These are phyloP conservation scores for Drepana falcataria DNA, from an alignment of 2,888 invertebrate species.

Conservation along the genomic window DNA sequence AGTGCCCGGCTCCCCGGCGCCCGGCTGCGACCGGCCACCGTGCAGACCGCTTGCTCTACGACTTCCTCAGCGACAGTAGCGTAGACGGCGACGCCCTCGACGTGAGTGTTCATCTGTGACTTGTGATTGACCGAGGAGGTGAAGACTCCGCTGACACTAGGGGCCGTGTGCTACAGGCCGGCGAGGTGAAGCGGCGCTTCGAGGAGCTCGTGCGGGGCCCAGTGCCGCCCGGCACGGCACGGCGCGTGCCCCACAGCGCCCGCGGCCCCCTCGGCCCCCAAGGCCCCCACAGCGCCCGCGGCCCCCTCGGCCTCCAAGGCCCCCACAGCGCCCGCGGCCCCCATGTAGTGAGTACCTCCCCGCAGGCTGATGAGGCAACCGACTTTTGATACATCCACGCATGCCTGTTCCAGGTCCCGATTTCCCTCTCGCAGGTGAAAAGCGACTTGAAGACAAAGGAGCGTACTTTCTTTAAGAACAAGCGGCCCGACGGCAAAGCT, in stretches of 20 bases:
- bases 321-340: not conserved
- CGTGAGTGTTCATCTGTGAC: slow-evolving; percentile 2
- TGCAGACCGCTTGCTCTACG: slow-evolving; percentile 5
- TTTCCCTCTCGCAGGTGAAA: slow-evolving; percentile 23
- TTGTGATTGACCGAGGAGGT: not conserved
- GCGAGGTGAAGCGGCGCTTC: slow-evolving; percentile 7
- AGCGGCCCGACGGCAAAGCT: slow-evolving; percentile 15
- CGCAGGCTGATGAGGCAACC: too few species aligned
- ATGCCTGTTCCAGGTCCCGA: slow-evolving; percentile 1
- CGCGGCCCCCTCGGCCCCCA: not conserved
- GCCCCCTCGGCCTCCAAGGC: not conserved
- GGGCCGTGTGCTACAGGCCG: slow-evolving; percentile 2
- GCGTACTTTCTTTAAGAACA: slow-evolving; percentile 21
- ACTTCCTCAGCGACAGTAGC: slow-evolving; percentile 16
- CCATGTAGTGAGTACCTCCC: not conserved
- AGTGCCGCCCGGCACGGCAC: not conserved
- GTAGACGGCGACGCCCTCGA: slow-evolving; percentile 10
- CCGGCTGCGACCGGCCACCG: not conserved
- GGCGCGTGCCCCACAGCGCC: not conserved
- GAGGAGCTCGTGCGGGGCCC: slow-evolving; percentile 3
- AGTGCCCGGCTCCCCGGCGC: not conserved
- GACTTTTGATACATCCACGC: too few species aligned
- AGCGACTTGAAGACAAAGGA: slow-evolving; percentile 15
- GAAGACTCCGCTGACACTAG: not conserved
- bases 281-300: not conserved